Conservation (phyloP, 2,797 vertebrate species). For the Merluccius polli region DNA sequence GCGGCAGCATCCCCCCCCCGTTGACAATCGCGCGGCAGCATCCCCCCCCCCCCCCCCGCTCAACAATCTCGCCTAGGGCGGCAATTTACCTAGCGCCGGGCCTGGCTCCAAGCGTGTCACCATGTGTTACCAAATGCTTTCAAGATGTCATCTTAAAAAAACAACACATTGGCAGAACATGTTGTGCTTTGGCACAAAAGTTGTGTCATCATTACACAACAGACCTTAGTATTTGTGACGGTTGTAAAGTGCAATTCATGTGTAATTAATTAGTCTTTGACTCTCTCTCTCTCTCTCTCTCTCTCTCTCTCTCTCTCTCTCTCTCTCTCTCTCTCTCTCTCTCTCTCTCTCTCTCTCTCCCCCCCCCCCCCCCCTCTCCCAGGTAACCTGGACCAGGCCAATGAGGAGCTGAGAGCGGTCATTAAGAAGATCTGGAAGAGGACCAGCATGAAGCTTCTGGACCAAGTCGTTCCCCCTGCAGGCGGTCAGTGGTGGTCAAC, state of each 20-base stretch:
- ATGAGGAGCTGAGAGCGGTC: slow-evolving; percentile 92
- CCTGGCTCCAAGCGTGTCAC: no score
- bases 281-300: neutral
- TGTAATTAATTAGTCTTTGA: neutral
- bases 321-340: neutral
- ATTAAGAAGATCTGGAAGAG: slow-evolving; percentile 99
- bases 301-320: neutral
- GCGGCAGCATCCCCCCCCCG: no score
- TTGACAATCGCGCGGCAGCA: no score
- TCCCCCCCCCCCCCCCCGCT: no score
- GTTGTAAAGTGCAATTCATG: neutral
- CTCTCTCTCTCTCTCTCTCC: slow-evolving; percentile 12
- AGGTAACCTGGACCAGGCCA: slow-evolving; percentile 97
- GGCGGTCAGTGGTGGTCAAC: slow-evolving; percentile 82
- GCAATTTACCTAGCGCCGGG: no score
- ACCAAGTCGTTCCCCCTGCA: slow-evolving; percentile 96
- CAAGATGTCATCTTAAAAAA: no score
- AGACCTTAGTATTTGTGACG: neutral
- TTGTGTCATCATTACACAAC: no score
- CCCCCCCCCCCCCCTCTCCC: no score
- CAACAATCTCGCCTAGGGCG: no score
- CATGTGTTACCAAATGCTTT: neutral
- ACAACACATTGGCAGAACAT: no score
- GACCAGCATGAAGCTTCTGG: slow-evolving; percentile 96
- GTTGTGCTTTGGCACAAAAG: no score